Evolutionary conservation across 2,113 vertebrate species (phyloP), one percentile per base, ranked within the genome.

Genomic region (Butastur rufipennis): DNA sequence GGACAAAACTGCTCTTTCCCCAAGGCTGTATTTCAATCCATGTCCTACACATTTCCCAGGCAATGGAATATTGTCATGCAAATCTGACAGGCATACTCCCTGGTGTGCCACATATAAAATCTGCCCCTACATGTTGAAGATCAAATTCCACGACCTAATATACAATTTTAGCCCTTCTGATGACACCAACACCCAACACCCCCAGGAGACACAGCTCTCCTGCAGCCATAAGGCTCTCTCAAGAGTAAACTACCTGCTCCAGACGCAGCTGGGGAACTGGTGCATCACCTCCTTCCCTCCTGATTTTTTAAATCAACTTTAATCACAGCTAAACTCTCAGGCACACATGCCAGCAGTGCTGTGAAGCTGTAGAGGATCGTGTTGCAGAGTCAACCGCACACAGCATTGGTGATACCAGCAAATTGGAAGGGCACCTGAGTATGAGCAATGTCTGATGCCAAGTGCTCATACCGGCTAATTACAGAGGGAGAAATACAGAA

Each of bases 11-110:
- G 50, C 66, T 67, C 27, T 89, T 91, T 87, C 91, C 94, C 95
- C 88, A 86, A 63, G 95, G 97, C 94, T 91, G 40, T 81, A 53
- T 95, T 96, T 97, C 74, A 81, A 63, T 65, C 47, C 78, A 38
- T 93, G 83, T 92, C 95, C 96, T 95, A 95, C 93, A 95, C 91
- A 68, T 94, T 97, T 97, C 97, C 95, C 95, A 97, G 73, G 95
- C 85, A 81, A 73, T 75, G 90, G 95, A 91, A 91, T 56, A 91
- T 2, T 93, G 88, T 87, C 95, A 95, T 96, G 93, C 73, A 96
- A 94, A 95, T 85, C 77, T 66, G 75, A 63, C 81, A 88, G 78
- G 78, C 29, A 23, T 34, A 5, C 40, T 95, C 62, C 47, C 81
- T 56, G 13, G 45, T 70, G 82, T 70, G 59, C 91, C 77, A 88